A percentile compares a stretch with the other conserved stretches of the same genome.
These are phyloP conservation scores for Syrmaticus mikado DNA, from an alignment of 2,113 vertebrate genomes.

Conservation along the genomic window DNA sequence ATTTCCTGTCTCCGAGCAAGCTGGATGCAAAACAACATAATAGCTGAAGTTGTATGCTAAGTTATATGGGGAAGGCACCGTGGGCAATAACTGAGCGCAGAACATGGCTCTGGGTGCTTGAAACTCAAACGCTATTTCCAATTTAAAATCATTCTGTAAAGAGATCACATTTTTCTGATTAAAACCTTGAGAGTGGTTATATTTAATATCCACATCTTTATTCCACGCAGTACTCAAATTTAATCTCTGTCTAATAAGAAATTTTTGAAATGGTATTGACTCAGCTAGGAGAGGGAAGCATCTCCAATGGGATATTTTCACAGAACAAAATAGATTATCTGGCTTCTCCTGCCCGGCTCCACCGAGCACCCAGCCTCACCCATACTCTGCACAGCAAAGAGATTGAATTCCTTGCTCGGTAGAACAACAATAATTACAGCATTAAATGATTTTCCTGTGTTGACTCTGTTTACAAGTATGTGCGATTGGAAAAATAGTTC, in stretches of 20 bases:
- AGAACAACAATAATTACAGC: background rate
- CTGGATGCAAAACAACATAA: background rate
- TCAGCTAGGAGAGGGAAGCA: background rate
- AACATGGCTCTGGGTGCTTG: background rate
- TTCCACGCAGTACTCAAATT: background rate
- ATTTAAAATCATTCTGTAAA: slow-evolving; percentile 40
- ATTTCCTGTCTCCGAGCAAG: slow-evolving; percentile 57
- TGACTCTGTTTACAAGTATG: fast-evolving
- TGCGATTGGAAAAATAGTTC: background rate
- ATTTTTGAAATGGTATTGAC: background rate
- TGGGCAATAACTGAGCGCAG: background rate
- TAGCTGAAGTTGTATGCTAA: background rate
- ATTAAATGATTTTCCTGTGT: background rate
- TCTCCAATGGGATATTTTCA: slow-evolving; percentile 30
- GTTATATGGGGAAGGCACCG: background rate
- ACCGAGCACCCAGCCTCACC: background rate
- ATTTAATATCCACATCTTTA: slow-evolving; percentile 60
- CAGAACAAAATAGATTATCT: background rate
- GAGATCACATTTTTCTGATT: slow-evolving; percentile 59
- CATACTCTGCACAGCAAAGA: background rate
- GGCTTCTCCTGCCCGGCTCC: background rate
- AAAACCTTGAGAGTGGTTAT: slow-evolving; percentile 23
- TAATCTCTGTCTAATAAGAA: slow-evolving; percentile 45
- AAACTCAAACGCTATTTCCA: background rate
- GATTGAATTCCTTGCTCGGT: background rate